Evolutionary conservation across 2,888 invertebrate species (phyloP).

Genomic region (Andrena bucephala): DNA sequence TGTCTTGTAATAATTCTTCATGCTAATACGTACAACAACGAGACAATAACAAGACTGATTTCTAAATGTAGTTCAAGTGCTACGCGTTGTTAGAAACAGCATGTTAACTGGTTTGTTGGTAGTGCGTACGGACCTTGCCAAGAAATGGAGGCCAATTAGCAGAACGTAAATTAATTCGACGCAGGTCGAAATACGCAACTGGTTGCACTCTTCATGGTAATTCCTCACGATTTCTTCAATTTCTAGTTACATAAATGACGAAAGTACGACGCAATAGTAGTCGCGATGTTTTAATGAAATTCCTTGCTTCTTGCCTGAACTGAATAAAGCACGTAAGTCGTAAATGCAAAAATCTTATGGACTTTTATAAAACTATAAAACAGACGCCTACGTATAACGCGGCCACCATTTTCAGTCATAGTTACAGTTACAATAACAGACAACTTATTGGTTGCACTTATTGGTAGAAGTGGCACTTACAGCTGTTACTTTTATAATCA

Average conservation of each 20-base stretch:
- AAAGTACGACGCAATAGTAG: constrained; percentile 8
- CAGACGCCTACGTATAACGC: constrained; percentile 50
- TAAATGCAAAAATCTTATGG: neutral
- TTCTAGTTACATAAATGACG: constrained; percentile 20
- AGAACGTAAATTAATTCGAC: constrained; percentile 43
- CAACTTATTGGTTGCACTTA: constrained; percentile 32
- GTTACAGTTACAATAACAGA: constrained; percentile 65
- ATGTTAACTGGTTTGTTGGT: constrained; percentile 39
- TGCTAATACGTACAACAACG: neutral
- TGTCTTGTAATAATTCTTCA: neutral
- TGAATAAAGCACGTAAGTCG: neutral
- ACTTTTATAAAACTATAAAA: constrained; percentile 39
- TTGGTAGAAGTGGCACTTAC: constrained; percentile 55
- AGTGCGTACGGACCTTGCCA: constrained; percentile 37
- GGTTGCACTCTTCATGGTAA: constrained; percentile 2
- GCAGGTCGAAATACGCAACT: constrained; percentile 36
- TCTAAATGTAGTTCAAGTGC: constrained; percentile 15
- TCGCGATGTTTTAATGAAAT: neutral
- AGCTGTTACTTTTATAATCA: constrained; percentile 63
- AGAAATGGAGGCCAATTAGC: constrained; percentile 57
- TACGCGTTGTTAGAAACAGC: constrained; percentile 38
- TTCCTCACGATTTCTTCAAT: constrained; percentile 4
- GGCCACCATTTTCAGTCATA: constrained; percentile 67
- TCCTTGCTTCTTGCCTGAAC: neutral
- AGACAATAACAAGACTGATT: neutral